These are phyloP conservation scores for Pristionchus arcanus DNA, from an alignment of 2,888 invertebrate species.

Conservation along the genomic window DNA sequence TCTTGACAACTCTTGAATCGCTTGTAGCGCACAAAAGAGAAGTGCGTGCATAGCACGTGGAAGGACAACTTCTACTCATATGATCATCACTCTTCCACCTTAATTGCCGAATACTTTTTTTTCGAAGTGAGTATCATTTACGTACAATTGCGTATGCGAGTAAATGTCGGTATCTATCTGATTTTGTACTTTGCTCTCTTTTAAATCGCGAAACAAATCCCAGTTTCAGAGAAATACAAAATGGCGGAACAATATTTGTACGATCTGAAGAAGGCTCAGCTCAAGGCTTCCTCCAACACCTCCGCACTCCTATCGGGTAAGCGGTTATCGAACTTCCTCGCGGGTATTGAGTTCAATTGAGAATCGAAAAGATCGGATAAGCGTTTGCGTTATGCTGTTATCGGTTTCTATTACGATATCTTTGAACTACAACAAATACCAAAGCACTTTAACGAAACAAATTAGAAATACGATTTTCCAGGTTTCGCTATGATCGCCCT, in stretches of 20 bases:
- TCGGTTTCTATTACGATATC: not conserved
- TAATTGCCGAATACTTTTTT: too few species aligned
- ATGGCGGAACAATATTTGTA: slow-evolving; percentile 77
- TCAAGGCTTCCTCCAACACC: slow-evolving; percentile 94
- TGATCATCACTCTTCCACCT: too few species aligned
- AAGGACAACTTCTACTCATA: too few species aligned
- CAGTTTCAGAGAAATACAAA: not conserved
- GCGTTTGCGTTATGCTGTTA: not conserved
- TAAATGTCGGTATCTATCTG: too few species aligned
- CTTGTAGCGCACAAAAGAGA: not conserved
- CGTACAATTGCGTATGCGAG: too few species aligned
- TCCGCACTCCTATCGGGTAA: slow-evolving; percentile 86
- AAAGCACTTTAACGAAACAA: too few species aligned
- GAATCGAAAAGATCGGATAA: not conserved
- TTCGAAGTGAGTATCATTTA: too few species aligned
- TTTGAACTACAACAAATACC: too few species aligned
- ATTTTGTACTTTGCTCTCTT: slow-evolving; percentile 61
- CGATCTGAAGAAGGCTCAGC: slow-evolving; percentile 93
- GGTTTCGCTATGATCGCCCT: slow-evolving; percentile 84
- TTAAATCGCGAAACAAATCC: not conserved
- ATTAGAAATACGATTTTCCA: not conserved
- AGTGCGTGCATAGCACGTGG: not conserved
- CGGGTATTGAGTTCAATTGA: not conserved
- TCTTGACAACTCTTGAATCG: not conserved
- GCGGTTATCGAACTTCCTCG: not conserved